Base-by-base conservation (phyloP, 1,140 invertebrate species). In the Bombus consobrinus region DNA sequence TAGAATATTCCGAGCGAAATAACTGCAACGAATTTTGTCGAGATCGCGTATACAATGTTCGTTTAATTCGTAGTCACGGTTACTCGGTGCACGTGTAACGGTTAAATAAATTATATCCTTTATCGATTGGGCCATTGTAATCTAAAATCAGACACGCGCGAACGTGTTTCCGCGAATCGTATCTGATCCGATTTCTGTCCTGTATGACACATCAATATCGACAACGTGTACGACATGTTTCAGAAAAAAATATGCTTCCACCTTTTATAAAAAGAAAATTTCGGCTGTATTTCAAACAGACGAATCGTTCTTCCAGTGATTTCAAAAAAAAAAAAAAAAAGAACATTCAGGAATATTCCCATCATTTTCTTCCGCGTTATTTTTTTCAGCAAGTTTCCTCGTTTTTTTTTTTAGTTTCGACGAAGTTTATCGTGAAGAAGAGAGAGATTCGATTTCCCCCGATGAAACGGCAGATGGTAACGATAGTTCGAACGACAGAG, bases 401-500 rank as follows among this genome's bases (percentile, higher is more conserved):
- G 3, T 28, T 71, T 75, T 25, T 12, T 13, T 75, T 43, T 43
- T 47, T 53, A 53, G 47, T 53, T 25, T 53, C 22, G 18, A 34
- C 12, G 34, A 39, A 34, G 66, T n/a, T 28, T n/a, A 41, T 43
- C 39, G 68, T 15, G 8, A 34, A 37, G 39, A 43, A 47, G 59
- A 25, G 69, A 68, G n/a, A 43, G 47, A 82, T 68, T 76, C 62
- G 62, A 86, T 75, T 59, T 47, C 69, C 47, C 18, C 47, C 47
- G 47, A 53, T 53, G 47, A 53, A 6, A 53, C 47, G 47, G 47
- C 18, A 53, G 47, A 53, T 53, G 37, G 53, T 53, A 59, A 78
- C 75, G 82, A 77, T 72, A 80, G 74, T 74, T 76, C 79, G 79
- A 82, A 82, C 41, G 87, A 64, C 41, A 28, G 84, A 80, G 86